Evolutionary conservation across 1,140 invertebrate genomes (phyloP), one percentile per base, ranked within the genome.

Genomic region (Neodiprion virginianus): DNA sequence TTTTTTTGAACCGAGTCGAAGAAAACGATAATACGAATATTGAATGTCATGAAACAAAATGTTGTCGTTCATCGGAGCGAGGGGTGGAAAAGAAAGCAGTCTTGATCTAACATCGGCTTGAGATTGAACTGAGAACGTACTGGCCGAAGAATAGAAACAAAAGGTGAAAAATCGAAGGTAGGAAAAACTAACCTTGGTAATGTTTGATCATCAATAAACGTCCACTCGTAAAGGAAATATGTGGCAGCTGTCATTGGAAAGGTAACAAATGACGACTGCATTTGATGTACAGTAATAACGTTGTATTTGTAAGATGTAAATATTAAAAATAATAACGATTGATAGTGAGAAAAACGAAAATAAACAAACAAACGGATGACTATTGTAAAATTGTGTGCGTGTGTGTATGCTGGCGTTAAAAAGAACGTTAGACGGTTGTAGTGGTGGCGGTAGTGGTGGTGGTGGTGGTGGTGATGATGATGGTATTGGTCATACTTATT

Each of bases 401-500:
- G 11, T 12, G 53, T 61, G 8, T 61, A 61, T 40, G 53, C n/a
- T 12, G 53, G n/a, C n/a, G 12, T 69, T 23, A 12, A 69, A 69
- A 69, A 69, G 11, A 69, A 69, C 7, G 11, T 23, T 21, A 14
- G 53, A 61, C 11, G n/a, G 53, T 61, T 12, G 53, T 17, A 17
- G 53, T 17, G 53, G 53, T 40, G 28, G 28, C 5, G 5, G 1
- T 40, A 5, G 28, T 40, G 5, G 28, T 40, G 28, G 28, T 40
- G 28, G 28, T 40, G 28, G 28, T 40, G 28, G 28, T 40, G 28
- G 5, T 40, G 28, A 40, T 40, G 28, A 83, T 87, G 85, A 80
- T 82, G 87, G 87, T 88, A 85, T 88, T 88, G 87, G 86, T 88
- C 87, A 88, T 88, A 88, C 87, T 88, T 88, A 88, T 88, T 88